These are phyloP conservation scores for Noctua janthe DNA, from an alignment of 2,888 invertebrate species.

Conservation along the genomic window DNA sequence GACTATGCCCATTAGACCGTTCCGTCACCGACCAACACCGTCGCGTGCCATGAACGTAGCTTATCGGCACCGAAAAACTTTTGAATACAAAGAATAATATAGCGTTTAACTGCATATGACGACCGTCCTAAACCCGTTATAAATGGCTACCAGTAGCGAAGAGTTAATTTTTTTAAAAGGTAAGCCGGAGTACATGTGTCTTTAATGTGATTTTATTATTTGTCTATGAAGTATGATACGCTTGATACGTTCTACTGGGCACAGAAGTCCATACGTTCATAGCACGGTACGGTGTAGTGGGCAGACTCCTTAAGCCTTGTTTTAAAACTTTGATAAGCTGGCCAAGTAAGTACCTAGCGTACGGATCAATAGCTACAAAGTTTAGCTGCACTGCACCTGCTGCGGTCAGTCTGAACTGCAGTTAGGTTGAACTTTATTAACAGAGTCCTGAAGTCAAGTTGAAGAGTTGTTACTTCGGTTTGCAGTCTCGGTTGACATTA, in stretches of 20 bases:
- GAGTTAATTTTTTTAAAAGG: too few species aligned
- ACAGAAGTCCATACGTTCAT: not conserved
- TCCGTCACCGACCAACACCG: too few species aligned
- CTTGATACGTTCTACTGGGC: too few species aligned
- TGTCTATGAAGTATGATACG: too few species aligned
- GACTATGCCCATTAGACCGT: not conserved
- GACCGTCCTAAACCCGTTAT: not conserved
- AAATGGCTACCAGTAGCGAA: too few species aligned
- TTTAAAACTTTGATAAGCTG: not conserved
- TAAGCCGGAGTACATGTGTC: too few species aligned
- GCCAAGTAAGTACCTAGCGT: not conserved
- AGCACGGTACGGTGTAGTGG: not conserved
- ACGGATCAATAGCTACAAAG: slow-evolving; percentile 19
- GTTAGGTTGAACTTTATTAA: not conserved
- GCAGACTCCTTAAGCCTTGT: not conserved
- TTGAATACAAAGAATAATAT: too few species aligned
- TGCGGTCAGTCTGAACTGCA: not conserved
- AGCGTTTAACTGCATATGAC: too few species aligned
- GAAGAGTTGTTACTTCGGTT: not conserved
- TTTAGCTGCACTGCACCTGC: slow-evolving; percentile 8
- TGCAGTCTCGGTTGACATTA: not conserved
- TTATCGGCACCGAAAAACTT: too few species aligned
- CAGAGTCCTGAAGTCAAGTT: not conserved
- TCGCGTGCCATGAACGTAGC: too few species aligned
- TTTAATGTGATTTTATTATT: too few species aligned